These are phyloP conservation scores for Mirza zaza DNA, from an alignment of 2,113 vertebrate species.

Conservation along the genomic window DNA sequence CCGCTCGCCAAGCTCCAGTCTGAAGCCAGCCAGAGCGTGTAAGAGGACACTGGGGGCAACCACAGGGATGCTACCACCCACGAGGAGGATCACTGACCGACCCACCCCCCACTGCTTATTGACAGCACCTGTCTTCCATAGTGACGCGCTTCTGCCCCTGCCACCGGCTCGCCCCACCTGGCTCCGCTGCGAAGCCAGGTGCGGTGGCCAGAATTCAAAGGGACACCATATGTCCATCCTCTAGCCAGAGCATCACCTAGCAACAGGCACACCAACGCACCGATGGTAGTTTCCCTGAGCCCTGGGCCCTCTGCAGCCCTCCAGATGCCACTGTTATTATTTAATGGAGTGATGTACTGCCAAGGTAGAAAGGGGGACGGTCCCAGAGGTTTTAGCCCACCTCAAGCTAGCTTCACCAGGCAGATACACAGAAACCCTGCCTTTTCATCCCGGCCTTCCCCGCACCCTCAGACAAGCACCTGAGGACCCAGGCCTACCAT, in stretches of 20 bases:
- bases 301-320: background rate
- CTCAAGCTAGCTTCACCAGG: background rate
- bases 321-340: slow-evolving; percentile 28
- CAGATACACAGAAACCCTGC: background rate
- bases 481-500: background rate
- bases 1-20: background rate
- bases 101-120: background rate
- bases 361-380: background rate
- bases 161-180: background rate
- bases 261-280: background rate
- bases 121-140: background rate
- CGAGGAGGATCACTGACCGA: background rate
- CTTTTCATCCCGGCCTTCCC: background rate
- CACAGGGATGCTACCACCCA: background rate
- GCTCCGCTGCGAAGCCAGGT: background rate
- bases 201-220: background rate
- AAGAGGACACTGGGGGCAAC: background rate
- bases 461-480: background rate
- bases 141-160: background rate
- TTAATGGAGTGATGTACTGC: background rate
- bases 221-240: background rate
- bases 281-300: background rate
- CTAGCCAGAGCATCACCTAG: background rate
- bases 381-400: background rate
- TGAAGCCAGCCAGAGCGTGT: background rate